Evolutionary conservation across 2,797 vertebrate genomes (phyloP).

Genomic region (Periparus ater): DNA sequence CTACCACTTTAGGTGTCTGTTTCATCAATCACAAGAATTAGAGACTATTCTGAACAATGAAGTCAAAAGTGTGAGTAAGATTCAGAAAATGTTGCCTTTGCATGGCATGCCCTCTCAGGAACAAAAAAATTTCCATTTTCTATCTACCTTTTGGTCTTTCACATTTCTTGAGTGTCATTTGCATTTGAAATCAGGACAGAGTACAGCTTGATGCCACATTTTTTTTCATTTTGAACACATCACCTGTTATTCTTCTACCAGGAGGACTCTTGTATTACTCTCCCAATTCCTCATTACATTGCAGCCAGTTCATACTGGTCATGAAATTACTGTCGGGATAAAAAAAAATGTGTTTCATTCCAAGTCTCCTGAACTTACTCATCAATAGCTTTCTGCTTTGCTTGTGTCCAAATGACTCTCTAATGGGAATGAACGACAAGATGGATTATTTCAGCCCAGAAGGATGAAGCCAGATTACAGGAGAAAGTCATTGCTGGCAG

Average conservation of each 20-base stretch:
- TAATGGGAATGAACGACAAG: neutral
- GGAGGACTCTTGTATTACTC: neutral
- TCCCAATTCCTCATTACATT: neutral
- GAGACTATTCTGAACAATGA: neutral
- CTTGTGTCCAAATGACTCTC: neutral
- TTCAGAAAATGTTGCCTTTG: neutral
- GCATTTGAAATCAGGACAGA: neutral
- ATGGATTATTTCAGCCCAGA: neutral
- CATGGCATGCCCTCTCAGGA: neutral
- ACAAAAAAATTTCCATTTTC: neutral
- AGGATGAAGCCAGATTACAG: neutral
- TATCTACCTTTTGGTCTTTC: neutral
- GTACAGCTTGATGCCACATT: neutral
- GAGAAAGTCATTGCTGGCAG: neutral
- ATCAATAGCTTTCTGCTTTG: neutral
- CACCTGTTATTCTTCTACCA: neutral
- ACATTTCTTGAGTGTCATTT: neutral
- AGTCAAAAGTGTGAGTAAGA: neutral
- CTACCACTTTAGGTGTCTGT: neutral
- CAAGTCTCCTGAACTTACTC: neutral
- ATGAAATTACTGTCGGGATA: neutral
- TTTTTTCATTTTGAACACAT: neutral
- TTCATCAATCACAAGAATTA: neutral
- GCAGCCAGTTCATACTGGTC: neutral
- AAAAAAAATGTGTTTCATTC: constrained; percentile 3